phyloP scores from a whole-genome alignment of 1,140 invertebrate genomes.

The Leptopilina clavipes region DNA sequence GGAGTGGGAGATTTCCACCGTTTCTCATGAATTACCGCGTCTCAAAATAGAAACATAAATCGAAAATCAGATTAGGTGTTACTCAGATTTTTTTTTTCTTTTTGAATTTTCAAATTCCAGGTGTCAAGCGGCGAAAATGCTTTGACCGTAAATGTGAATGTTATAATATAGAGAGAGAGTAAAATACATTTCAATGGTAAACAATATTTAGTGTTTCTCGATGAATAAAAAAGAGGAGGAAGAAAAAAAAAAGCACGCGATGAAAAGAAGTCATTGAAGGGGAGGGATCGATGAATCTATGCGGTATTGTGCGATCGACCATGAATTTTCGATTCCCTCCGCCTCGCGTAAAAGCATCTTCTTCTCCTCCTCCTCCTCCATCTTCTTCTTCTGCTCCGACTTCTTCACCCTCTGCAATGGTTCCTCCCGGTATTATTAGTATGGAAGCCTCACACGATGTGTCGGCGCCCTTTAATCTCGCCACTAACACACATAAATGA shows the following conservation, averaged over 20 bases:
- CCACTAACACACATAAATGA: slow-evolving; percentile 38
- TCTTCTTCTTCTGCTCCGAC: too few species aligned
- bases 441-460: slow-evolving; percentile 63
- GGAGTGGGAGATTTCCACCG: too few species aligned
- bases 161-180: not conserved
- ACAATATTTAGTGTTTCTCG: slow-evolving; percentile 25
- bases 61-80: too few species aligned
- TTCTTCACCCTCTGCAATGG: slow-evolving; percentile 39
- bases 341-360: slow-evolving; percentile 25
- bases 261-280: slow-evolving; percentile 3
- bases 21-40: too few species aligned
- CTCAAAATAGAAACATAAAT: too few species aligned
- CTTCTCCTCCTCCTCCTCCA: not conserved
- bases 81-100: too few species aligned
- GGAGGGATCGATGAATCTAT: slow-evolving; percentile 19
- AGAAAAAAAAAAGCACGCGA: too few species aligned
- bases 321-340: slow-evolving; percentile 32
- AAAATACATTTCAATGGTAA: not conserved
- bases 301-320: slow-evolving; percentile 11
- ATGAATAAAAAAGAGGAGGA: not conserved
- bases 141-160: not conserved
- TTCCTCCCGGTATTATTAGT: slow-evolving; percentile 60
- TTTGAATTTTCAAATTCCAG: too few species aligned
- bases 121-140: too few species aligned
- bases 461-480: slow-evolving; percentile 66